Evolutionary conservation across 2,113 vertebrate genomes (phyloP), one percentile per base, ranked within the genome.

Genomic region (Sinocyclocheilus anophthalmus): DNA sequence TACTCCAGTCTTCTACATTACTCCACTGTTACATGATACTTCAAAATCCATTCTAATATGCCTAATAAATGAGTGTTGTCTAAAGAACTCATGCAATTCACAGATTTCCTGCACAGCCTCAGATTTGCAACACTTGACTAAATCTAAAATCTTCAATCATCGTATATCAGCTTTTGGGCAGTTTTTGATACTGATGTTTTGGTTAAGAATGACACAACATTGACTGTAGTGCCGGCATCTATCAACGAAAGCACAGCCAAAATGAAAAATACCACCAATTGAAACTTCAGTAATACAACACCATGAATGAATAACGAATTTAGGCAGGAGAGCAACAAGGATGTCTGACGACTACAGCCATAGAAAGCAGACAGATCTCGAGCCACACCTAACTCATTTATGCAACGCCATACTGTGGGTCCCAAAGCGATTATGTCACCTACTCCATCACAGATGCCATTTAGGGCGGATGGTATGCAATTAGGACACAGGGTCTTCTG

Each of bases 341-440:
- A 30, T 20, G 50, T 77, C 48, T 79, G 77, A 63, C n/a, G n/a
- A 42, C 37, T 48, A 16, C 55, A 81, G 13, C 37, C 55, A 61
- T 4, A 80, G 33, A 80, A 11, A 42, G 9, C 4, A 42, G 70
- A 73, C 33, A 45, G 5, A 48, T 75, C 57, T 33, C 12, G 37
- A 16, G 9, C 55, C 37, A 81, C 57, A 65, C 55, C 78, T 48
- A 39, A 11, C n/a, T 63, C 59, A 61, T 59, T 79, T 59, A 79
- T 42, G 55, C 55, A n/a, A 10, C 10, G 37, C 42, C 77, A 61
- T 24, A 11, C 8, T 61, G 20, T 10, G 18, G 5, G 1, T 24
- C 20, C 77, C 20, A 39, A 37, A 57, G 50, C 1, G 1, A 39
- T 79, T 79, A 61, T 14, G 33, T 79, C 20, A 79, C 30, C 72